A percentile compares a stretch with the other conserved stretches of the same genome.
These are phyloP conservation scores for Callyntrura guangdongensis DNA, from an alignment of 2,888 invertebrate genomes.

Conservation along the genomic window DNA sequence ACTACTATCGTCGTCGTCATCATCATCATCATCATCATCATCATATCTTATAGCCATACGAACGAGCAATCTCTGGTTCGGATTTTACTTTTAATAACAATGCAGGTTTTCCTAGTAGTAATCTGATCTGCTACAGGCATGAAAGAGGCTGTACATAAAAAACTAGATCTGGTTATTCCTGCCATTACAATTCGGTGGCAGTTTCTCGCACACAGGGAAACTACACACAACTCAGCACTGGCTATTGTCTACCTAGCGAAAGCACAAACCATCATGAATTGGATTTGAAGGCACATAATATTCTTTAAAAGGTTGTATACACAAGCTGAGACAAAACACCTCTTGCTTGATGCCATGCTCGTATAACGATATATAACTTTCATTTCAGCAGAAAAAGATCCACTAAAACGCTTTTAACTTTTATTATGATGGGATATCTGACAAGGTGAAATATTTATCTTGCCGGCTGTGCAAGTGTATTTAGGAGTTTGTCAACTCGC, in stretches of 20 bases:
- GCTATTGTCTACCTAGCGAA: neutral
- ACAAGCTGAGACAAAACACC: neutral
- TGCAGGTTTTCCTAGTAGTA: slow-evolving; percentile 78
- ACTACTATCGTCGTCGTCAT: neutral
- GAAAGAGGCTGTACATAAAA: slow-evolving; percentile 77
- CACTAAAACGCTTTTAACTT: too few relatives aligned
- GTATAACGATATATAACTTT: too few relatives aligned
- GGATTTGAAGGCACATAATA: neutral
- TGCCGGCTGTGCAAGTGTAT: too few relatives aligned
- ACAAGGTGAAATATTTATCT: too few relatives aligned
- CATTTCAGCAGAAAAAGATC: too few relatives aligned
- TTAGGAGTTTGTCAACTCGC: too few relatives aligned
- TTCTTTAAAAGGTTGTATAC: neutral
- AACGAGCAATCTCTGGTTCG: slow-evolving; percentile 65
- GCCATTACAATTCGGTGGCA: slow-evolving; percentile 76
- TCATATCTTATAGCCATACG: too few relatives aligned
- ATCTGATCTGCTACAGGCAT: slow-evolving; percentile 79
- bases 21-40: neutral
- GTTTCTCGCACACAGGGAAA: slow-evolving; percentile 61
- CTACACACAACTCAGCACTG: slow-evolving; percentile 8
- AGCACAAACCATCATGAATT: neutral
- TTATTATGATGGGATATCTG: too few relatives aligned
- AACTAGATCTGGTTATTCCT: slow-evolving; percentile 80
- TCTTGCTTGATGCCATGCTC: too few relatives aligned
- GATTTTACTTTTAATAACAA: slow-evolving; percentile 80